Conservation (phyloP, 2,797 vertebrate species). For the Balearica regulorum region DNA sequence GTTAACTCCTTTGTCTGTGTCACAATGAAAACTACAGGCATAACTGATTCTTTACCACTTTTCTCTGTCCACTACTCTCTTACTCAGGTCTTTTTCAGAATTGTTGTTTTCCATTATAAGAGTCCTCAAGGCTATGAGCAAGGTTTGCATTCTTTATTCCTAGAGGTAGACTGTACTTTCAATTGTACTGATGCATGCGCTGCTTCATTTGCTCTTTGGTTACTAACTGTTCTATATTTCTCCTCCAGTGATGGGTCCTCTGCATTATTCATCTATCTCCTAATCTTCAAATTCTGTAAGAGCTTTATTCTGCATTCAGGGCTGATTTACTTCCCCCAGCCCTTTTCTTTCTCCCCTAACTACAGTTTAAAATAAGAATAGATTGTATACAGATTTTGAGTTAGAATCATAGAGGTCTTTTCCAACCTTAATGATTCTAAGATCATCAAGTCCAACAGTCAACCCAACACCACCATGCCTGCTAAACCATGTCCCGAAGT, state of each 20-base stretch:
- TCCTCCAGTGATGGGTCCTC: background rate
- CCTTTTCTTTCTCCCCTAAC: background rate
- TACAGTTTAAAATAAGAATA: background rate
- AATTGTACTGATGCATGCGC: accelerated
- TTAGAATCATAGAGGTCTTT: no score
- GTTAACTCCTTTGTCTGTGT: background rate
- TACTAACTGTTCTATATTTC: background rate
- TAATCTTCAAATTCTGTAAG: background rate
- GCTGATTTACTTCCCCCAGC: background rate
- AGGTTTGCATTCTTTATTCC: background rate
- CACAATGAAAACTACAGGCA: background rate
- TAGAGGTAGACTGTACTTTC: background rate
- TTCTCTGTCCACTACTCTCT: background rate
- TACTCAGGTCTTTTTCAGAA: background rate
- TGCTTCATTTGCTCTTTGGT: background rate
- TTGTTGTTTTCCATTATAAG: background rate
- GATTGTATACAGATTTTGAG: background rate
- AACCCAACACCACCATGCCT: no score
- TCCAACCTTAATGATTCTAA: no score
- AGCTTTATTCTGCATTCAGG: background rate
- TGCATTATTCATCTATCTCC: background rate
- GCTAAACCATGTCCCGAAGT: no score
- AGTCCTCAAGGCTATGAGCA: background rate
- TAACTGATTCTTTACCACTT: background rate
- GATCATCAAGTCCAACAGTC: no score